phyloP scores from a whole-genome alignment of 2,797 vertebrate genomes.

The Enteromius viviparus region DNA sequence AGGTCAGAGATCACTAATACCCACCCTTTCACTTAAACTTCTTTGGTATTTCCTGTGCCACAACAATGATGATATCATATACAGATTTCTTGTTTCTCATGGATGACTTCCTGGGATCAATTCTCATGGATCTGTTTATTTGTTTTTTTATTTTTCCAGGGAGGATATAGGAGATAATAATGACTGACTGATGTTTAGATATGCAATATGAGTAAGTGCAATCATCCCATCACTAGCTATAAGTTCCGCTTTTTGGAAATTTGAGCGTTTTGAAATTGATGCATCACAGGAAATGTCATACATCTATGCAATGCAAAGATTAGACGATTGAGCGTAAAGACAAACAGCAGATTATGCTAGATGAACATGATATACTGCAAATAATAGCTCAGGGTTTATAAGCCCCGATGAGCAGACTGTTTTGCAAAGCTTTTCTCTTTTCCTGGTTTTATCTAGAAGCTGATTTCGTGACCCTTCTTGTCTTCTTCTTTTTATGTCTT shows the following conservation, averaged over 20 bases:
- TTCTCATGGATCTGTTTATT: constrained; percentile 32
- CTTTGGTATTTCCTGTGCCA: constrained; percentile 75
- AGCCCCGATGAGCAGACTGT: background rate
- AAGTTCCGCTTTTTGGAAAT: constrained; percentile 17
- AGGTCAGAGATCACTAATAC: background rate
- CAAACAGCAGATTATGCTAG: background rate
- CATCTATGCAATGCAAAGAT: background rate
- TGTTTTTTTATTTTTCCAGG: background rate
- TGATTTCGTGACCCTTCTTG: constrained; percentile 65
- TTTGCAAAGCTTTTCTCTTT: constrained; percentile 2
- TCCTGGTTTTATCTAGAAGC: constrained; percentile 60
- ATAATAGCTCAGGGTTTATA: background rate
- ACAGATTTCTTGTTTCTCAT: constrained; percentile 49
- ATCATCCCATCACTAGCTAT: background rate
- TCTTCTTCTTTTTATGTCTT: constrained; percentile 55
- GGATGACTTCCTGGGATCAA: constrained; percentile 39
- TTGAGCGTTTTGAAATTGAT: constrained; percentile 21
- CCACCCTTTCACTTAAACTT: constrained; percentile 52
- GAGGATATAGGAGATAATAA: constrained; percentile 18
- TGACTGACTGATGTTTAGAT: constrained; percentile 38
- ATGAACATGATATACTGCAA: background rate
- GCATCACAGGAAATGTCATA: constrained; percentile 17
- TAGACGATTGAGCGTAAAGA: background rate
- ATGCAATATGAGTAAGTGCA: background rate
- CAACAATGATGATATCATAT: constrained; percentile 64